Base-by-base conservation (phyloP, 1,140 invertebrate species). In the Pogonomyrmex californicus region DNA sequence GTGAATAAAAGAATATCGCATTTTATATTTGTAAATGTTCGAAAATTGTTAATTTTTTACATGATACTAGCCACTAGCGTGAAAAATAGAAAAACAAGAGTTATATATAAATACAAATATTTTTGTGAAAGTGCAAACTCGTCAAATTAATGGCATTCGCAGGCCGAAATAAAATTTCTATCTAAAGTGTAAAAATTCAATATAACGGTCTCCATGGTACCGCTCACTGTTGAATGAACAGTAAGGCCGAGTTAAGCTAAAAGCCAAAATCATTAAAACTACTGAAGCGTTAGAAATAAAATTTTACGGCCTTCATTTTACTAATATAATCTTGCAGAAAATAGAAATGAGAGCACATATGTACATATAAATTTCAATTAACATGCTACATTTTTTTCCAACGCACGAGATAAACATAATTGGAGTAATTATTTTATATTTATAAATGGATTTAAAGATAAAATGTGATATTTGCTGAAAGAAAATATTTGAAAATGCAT, bases 141-240 rank as follows among this genome's bases (percentile, higher is more conserved):
- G 33, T 79, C 47, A 68, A 54, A 65, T 78, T 65, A 78, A 75
- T 56, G 36, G 23, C 60, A 4, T 23, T 79, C 23, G 44, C 17
- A 10, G 33, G n/a, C 51, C 60, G 10, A 23, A 23, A 79, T 68
- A 33, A 79, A 68, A 79, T 70, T 81, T 54, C 5, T 68, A n/a
- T 30, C 5, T 2, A 12, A 41, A 51, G 47, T 41, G 9, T 4
- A 70, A 70, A 70, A 81, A 54, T 41, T 68, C 63, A 81, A 54
- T 81, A 54, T 17, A 70, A 0, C 36, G 23, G 56, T 62, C 17
- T 54, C 36, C 49, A 65, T 78, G 10, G 47, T 30, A 70, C 14
- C 47, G 47, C 12, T 81, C 30, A 68, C n/a, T n/a, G 63, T 68
- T 41, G 77, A 60, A 54, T 41, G 47, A 68, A 70, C 36, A 81